These are phyloP conservation scores for Cromileptes altivelis DNA, from an alignment of 2,113 vertebrate genomes.

Conservation along the genomic window DNA sequence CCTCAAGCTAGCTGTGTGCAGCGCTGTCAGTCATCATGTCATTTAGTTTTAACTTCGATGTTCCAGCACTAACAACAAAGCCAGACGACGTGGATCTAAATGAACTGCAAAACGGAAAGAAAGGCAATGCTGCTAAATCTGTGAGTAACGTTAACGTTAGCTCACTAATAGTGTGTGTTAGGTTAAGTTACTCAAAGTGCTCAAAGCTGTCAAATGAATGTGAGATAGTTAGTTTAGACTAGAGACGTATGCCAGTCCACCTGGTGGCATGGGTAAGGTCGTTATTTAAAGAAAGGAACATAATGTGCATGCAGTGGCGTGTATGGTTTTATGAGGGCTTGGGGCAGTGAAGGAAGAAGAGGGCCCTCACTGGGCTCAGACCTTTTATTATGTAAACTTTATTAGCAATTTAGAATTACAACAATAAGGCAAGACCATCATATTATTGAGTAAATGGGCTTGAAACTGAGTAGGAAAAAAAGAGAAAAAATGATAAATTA, in stretches of 20 bases:
- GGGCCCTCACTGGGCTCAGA: background rate
- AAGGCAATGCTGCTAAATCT: slow-evolving; percentile 11
- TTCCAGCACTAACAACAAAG: slow-evolving; percentile 52
- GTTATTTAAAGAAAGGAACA: background rate
- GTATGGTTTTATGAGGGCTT: too few species aligned
- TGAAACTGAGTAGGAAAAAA: too few species aligned
- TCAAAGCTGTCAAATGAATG: background rate
- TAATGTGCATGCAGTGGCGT: background rate
- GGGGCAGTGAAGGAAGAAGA: background rate
- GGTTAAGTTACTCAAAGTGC: background rate
- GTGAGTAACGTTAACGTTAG: slow-evolving; percentile 70
- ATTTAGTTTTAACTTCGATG: slow-evolving; percentile 86
- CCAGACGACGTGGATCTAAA: slow-evolving; percentile 7
- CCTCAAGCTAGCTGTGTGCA: background rate
- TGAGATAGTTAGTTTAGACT: background rate
- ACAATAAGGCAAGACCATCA: too few species aligned
- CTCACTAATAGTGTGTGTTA: background rate
- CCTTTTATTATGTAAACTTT: too few species aligned
- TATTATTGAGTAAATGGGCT: too few species aligned
- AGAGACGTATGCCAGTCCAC: background rate
- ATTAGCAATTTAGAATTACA: too few species aligned
- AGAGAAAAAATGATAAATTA: too few species aligned
- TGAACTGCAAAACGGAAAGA: slow-evolving; percentile 22
- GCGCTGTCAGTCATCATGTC: slow-evolving; percentile 74
- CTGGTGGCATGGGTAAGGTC: background rate